Base-by-base conservation (phyloP, 2,113 vertebrate species). In the Pelmatolapia mariae region DNA sequence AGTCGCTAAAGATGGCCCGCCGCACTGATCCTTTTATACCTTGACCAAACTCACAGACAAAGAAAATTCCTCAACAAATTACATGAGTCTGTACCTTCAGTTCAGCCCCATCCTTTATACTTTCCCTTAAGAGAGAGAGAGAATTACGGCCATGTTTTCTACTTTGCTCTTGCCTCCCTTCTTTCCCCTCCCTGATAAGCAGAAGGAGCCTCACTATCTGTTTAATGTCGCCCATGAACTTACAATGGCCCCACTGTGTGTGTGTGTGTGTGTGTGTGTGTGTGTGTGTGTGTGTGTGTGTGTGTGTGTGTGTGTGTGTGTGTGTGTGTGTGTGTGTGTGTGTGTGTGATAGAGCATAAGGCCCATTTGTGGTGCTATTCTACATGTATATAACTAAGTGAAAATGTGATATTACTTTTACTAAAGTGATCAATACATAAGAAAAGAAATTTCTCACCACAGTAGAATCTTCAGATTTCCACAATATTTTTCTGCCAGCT, bases 401-500 rank as follows among this genome's bases (percentile, higher is more conserved):
- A 53, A 3, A 53, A 53, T 2, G 52, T 53, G 52, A 53, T 10
- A 53, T 53, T 53, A 53, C 50, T 53, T 19, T 52, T 52, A 52
- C 47, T 19, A 19, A 18, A 8, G 47, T 50, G 47, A 0, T 50
- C 16, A 45, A 45, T 45, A 45, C 13, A 45, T 5, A 50, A 53
- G 52, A 53, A 53, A 53, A 29, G 4, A 29, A 29, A 33, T 8
- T 33, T 33, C 31, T 8, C 33, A 33, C 7, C 7, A 33, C 33
- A 33, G 33, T 33, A 11, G 1, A 10, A 53, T 53, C 10, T 53
- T 53, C 1, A 1, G 52, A 53, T 53, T 53, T 53, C 10, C 0
- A 10, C n/a, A 53, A 6, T 11, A 22, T 53, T 53, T 53, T 53
- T 53, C n/a, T 53, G 52, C 52, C 19, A 53, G n/a, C n/a, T 22